Percentiles rank a stretch among this genome's conserved stretches.
These are phyloP conservation scores for Megastigmus dorsalis DNA, from an alignment of 2,888 invertebrate species.

Conservation along the genomic window DNA sequence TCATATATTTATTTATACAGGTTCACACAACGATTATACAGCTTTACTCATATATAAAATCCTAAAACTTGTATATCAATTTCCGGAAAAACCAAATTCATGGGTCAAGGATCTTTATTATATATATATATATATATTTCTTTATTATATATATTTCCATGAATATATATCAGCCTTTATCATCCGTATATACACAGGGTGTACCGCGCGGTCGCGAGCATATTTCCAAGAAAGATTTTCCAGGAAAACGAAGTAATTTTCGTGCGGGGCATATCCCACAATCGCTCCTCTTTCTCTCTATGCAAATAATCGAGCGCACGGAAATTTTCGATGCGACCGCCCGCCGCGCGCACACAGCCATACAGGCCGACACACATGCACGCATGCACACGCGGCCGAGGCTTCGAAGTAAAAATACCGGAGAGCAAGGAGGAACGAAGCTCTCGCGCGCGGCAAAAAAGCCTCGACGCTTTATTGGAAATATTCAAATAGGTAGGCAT, in stretches of 20 bases:
- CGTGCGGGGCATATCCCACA: neutral
- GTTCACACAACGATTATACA: too few species aligned
- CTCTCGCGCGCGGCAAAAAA: neutral
- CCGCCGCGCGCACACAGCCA: neutral
- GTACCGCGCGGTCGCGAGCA: too few species aligned
- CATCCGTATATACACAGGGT: too few species aligned
- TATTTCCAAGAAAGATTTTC: too few species aligned
- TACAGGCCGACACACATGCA: neutral
- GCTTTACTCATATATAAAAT: too few species aligned
- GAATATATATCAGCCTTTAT: neutral
- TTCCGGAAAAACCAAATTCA: too few species aligned
- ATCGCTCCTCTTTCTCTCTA: neutral
- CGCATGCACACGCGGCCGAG: neutral
- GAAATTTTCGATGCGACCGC: neutral
- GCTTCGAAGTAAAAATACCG: neutral
- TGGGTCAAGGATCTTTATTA: too few species aligned
- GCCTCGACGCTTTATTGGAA: slow-evolving; percentile 55
- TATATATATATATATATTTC: too few species aligned
- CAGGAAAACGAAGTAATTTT: neutral
- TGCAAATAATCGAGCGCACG: slow-evolving; percentile 17
- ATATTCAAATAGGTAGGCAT: slow-evolving; percentile 58
- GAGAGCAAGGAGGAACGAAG: neutral
- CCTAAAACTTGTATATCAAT: too few species aligned
- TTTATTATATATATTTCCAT: neutral
- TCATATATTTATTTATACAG: too few species aligned